Base-by-base conservation (phyloP, 2,797 vertebrate species). In the Protonibea diacanthus region DNA sequence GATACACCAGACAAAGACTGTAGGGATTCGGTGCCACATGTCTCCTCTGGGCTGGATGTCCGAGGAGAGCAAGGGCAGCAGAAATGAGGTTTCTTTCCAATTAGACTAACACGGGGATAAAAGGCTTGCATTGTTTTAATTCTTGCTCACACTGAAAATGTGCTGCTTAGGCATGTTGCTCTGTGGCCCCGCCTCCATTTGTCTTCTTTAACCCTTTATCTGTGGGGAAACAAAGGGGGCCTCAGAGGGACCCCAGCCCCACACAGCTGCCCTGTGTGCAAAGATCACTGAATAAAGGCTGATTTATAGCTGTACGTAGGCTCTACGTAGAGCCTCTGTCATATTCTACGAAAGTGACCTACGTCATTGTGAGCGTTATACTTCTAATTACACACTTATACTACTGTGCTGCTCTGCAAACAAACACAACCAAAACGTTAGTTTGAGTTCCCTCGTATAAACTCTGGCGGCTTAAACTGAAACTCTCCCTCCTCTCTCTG, bases 81-180 rank as follows among this genome's bases (percentile, higher is more conserved):
- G 76, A 93, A 92, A 92, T 91, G 33, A 86, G 81, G 77, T 84
- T 93, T 91, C 91, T 86, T 83, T 91, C 92, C 91, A 95, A 94
- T 95, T 95, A 94, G 84, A 94, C 88, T 86, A 88, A 85, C 81
- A 48, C 59, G 1, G 47, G 81, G 77, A 94, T 94, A 92, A 95
- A 94, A 93, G 74, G 84, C 86, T 76, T 42, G 78, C 92, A 93
- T 95, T 95, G 94, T 95, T 95, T 95, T 95, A 93, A 95, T 91
- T 94, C 88, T 84, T 87, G 67, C 85, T 89, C 86, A 75, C 44
- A 51, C 64, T 79, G 80, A 92, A 94, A 95, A 93, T 92, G 86
- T 94, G 93, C 93, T 92, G 91, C 84, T 91, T 85, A 85, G 88
- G 94, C 93, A 92, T 87, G 86, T 92, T 94, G 59, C 86, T 78